Conservation (phyloP, 2,888 invertebrate species). For the Villa cingulata region DNA sequence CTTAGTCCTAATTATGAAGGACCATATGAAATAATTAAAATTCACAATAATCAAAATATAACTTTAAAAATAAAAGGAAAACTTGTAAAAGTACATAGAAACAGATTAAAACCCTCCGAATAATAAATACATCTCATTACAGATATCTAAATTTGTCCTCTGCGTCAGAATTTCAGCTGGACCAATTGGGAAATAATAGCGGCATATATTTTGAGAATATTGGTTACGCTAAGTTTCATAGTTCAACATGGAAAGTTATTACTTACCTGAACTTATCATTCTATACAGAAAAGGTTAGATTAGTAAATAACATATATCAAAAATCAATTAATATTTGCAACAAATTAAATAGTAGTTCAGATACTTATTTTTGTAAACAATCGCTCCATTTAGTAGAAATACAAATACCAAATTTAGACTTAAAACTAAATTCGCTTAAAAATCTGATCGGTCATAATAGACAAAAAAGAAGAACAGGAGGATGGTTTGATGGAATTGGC, state of each 20-base stretch:
- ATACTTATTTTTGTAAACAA: conserved; percentile 2
- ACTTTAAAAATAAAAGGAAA: conserved; percentile 6
- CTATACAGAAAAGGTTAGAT: conserved; percentile 1
- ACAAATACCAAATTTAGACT: conserved; percentile 2
- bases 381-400: conserved; percentile 1
- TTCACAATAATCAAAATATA: conserved; percentile 2
- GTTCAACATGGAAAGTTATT: conserved; percentile 4
- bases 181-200: neutral
- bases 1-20: conserved; percentile 7
- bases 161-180: neutral
- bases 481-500: conserved; percentile 4
- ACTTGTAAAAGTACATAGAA: neutral
- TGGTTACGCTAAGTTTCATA: conserved; percentile 6
- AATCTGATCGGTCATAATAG: neutral
- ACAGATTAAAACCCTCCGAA: conserved; percentile 2
- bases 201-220: conserved; percentile 12
- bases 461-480: neutral
- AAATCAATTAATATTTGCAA: conserved; percentile 1
- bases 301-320: neutral
- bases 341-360: neutral
- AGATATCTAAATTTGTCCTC: neutral
- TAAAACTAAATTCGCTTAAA: conserved; percentile 2
- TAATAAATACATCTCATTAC: neutral
- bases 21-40: conserved; percentile 5
- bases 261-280: conserved; percentile 3